Evolutionary conservation across 2,797 vertebrate genomes (phyloP), one percentile per base, ranked within the genome.

Genomic region (Ataeniobius toweri): DNA sequence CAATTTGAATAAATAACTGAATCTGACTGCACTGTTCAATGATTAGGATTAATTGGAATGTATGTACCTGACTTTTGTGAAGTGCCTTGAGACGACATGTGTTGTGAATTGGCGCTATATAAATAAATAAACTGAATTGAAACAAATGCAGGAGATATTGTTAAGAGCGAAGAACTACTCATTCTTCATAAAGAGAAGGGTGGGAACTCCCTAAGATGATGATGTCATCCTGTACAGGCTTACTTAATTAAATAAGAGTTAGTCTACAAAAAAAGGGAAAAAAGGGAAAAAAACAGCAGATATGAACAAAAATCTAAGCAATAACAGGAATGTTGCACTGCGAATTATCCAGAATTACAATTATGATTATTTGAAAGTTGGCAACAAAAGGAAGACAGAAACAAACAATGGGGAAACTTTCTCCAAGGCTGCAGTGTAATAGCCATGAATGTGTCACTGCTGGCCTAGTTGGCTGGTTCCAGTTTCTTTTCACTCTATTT

Each of bases 401-500:
- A 63, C 39, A 85, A n/a, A 79, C 68, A 77, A 71, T 69, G 63
- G 58, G 53, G 28, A 70, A 77, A 63, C 31, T 56, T 71, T 84
- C 68, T 74, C 48, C 46, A 78, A 78, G 82, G 78, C 81, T 85
- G 86, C 71, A 67, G 83, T 53, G 80, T 85, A 74, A 83, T 51
- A 75, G 77, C 56, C 61, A 24, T 48, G 56, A 89, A 58, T 72
- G 79, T 89, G 85, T 90, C 89, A 86, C 86, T 80, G 88, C 78
- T 91, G 89, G 89, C 90, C 89, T 84, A 88, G 75, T 91, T 92
- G 92, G 89, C 90, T 80, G 78, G 44, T 80, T 81, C 24, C 56
- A 51, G 48, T 80, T 81, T 88, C 81, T 90, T 77, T 91, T 85
- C 84, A 68, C 89, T 90, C 80, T 81, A 8, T 88, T 82, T 87